Conservation (phyloP, 2,113 vertebrate genomes). For the Equus przewalskii region DNA sequence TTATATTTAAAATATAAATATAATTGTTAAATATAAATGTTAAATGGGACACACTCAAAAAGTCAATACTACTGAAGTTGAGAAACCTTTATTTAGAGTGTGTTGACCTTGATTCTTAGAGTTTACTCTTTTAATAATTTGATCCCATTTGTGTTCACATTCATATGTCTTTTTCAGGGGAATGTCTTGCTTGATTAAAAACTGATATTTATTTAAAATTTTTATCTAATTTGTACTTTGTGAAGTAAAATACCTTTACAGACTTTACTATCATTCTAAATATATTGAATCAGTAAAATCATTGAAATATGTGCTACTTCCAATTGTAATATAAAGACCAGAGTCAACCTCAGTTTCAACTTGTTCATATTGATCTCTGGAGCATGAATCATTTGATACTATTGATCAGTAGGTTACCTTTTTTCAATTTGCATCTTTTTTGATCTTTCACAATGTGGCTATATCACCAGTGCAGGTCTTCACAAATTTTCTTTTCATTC, state of each 20-base stretch:
- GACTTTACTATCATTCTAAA: background rate
- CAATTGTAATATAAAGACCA: background rate
- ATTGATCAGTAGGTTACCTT: background rate
- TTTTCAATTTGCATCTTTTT: slow-evolving; percentile 26
- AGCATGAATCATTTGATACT: background rate
- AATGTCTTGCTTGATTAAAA: slow-evolving; percentile 34
- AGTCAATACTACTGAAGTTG: background rate
- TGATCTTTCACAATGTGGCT: background rate
- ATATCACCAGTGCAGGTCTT: background rate
- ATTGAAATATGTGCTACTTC: background rate
- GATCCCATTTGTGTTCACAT: background rate
- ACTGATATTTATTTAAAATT: background rate
- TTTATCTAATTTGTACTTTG: slow-evolving; percentile 5
- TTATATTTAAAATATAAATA: background rate
- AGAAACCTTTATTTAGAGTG: background rate
- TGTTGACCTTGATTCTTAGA: background rate
- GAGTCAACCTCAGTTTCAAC: background rate
- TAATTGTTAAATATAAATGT: background rate
- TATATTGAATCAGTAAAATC: background rate
- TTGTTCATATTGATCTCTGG: background rate
- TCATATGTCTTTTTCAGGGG: background rate
- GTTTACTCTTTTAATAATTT: background rate
- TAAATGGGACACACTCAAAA: background rate
- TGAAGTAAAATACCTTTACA: background rate
- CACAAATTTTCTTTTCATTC: background rate